phyloP scores from a whole-genome alignment of 2,888 invertebrate genomes.

The Hyppa rectilinea region DNA sequence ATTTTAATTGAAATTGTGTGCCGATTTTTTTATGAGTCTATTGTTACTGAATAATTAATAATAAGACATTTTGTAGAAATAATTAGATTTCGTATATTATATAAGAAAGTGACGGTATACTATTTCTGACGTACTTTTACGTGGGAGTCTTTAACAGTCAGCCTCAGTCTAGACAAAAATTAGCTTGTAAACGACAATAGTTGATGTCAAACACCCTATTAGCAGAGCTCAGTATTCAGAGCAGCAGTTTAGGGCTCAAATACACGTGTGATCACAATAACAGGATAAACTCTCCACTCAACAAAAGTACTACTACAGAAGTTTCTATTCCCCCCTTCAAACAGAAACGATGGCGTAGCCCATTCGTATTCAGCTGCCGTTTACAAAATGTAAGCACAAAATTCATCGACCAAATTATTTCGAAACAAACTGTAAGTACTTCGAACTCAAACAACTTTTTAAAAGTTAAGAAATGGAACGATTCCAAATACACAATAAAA shows the following conservation, averaged over 20 bases:
- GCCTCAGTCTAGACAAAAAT: slow-evolving; percentile 37
- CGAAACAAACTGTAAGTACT: slow-evolving; percentile 43
- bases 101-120: background rate
- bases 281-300: background rate
- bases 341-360: background rate
- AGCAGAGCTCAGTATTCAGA: background rate
- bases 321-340: background rate
- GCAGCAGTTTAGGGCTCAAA: background rate
- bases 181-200: background rate
- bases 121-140: background rate
- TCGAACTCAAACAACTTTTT: slow-evolving; percentile 42
- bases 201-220: slow-evolving; percentile 1
- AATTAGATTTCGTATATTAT: background rate
- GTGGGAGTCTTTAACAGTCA: background rate
- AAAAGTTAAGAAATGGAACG: slow-evolving; percentile 53
- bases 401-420: slow-evolving; percentile 56
- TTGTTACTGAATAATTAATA: too few species aligned
- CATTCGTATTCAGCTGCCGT: slow-evolving; percentile 32
- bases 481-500: slow-evolving; percentile 49
- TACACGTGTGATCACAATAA: slow-evolving; percentile 4
- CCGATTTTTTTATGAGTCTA: too few species aligned
- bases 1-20: too few species aligned
- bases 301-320: background rate
- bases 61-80: background rate
- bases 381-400: slow-evolving; percentile 45